Base-by-base conservation (phyloP, 2,113 vertebrate species). In the Microcebus jonahi region DNA sequence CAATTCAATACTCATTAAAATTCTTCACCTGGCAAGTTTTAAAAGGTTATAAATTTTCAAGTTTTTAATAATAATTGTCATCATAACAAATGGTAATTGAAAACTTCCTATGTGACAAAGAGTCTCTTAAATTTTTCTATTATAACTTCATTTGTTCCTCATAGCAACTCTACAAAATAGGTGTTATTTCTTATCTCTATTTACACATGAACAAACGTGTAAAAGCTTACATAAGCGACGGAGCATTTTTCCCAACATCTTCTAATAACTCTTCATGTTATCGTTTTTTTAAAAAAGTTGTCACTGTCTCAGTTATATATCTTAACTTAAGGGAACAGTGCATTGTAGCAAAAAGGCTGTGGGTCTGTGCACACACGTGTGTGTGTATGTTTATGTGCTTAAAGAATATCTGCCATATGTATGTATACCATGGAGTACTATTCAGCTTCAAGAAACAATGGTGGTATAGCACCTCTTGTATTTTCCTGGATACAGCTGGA, bases 21-120 rank as follows among this genome's bases (percentile, higher is more conserved):
- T 70, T 73, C 5, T 91, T 81, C 34, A 95, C 3, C 92, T 88
- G 57, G 21, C 39, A 89, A 23, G 4, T 63, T 97, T 95, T 86
- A 42, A 89, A 83, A 94, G 95, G 9, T 76, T 50, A 6, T 80
- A 90, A 45, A 57, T 29, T 63, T 88, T 53, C 48, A 93, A 63
- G 48, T 91, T 83, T 77, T 93, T 67, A 91, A 90, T 81, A 82
- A 85, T 86, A 50, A 93, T 82, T 55, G 21, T 77, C 42, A 87
- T 93, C 34, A 79, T 75, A 39, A 90, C 34, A 81, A 70, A 81
- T 39, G 75, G 31, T 90, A 86, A 91, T 18, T 90, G 17, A 63
- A 93, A 81, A 70, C 11, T 45, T 71, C 23, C 27, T 87, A 87
- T 6, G 42, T 70, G 42, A 63, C 14, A 93, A 55, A 6, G 3